Evolutionary conservation across 2,888 invertebrate species (phyloP), one percentile per base, ranked within the genome.

Genomic region (Limnephilus auricula): DNA sequence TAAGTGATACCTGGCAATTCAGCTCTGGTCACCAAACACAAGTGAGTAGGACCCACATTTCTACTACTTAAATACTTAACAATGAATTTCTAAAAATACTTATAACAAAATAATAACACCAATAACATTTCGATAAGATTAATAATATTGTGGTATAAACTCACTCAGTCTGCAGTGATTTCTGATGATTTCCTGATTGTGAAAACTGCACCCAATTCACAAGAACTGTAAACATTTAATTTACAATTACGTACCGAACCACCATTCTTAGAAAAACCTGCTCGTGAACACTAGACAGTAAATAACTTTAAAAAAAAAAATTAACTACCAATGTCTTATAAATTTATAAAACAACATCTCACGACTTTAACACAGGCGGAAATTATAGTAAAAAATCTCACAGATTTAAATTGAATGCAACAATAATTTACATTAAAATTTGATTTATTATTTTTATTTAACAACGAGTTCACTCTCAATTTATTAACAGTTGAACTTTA

Each of bases 121-220:
- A 65, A 65, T 65, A 65, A 65, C 25, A 65, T 65, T 65, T 65
- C 65, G 25, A 2, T n/a, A 25, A 65, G n/a, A 65, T 9, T 3
- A 45, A n/a, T 25, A 25, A 65, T 9, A 65, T n/a, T 65, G 65
- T 65, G 25, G n/a, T n/a, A 5, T 65, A 18, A 18, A 65, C 65
- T 82, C 82, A 32, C 34, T n/a, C 34, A 25, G 15, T 32, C 34
- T 10, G 82, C 34, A 2, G 82, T 25, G 25, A 65, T 65, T 34
- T 82, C 82, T 32, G 32, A 34, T 32, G 32, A 34, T 82, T 37
- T 25, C 82, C 18, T 32, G 34, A 13, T 37, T 82, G 82, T 82
- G 34, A 82, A 82, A 82, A 82, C 32, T 82, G 82, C 82, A 82
- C 82, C 82, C 32, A 32, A 34, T 25, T 82, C 82, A 34, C 34